Evolutionary conservation across 2,797 vertebrate genomes (phyloP), one percentile per base, ranked within the genome.

Genomic region (Pantherophis vulpinus): DNA sequence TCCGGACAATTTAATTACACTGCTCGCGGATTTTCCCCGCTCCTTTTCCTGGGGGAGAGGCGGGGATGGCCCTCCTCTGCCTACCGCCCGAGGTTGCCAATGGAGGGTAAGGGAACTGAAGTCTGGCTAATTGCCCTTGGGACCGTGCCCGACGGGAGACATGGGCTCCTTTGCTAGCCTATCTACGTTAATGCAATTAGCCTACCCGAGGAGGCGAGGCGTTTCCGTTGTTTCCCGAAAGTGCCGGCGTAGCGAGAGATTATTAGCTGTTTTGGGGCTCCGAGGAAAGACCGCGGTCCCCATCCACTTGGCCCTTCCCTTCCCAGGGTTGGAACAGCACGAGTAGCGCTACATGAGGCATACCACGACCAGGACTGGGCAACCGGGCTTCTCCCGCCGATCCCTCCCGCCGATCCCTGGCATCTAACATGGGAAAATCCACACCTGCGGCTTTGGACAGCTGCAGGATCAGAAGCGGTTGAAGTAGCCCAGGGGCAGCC

Each of bases 161-260:
- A 96, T 13, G 61, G 61, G 61, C 27, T 29, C 61, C 27, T 63
- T 93, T 93, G 96, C 96, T 94, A 95, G 95, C 94, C 95, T 97
- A 98, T 97, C 96, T 97, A 97, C 97, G 97, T 97, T 98, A 98
- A 97, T 97, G 97, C 97, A 97, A 98, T 98, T 98, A 98, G 96
- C 97, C 96, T 95, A 94, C 96, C 95, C 87, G 94, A 92, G 90
- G 95, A 96, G 96, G 93, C 96, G 91, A 96, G 42, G 97, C 95
- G 93, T 93, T 94, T 93, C 91, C 88, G 94, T 95, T 2, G 94
- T 63, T 87, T 91, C 94, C 89, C 93, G 29, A 27, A 42, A 91
- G 91, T 74, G 93, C 79, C 32, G 60, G 88, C 86, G 89, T 89
- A 92, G 63, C 63, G 51, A 74, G 93, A 74, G 88, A 54, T 87